Percentiles rank a stretch among this genome's conserved stretches.
Conservation (phyloP, 2,888 invertebrate species). For the Acronicta leporina region DNA sequence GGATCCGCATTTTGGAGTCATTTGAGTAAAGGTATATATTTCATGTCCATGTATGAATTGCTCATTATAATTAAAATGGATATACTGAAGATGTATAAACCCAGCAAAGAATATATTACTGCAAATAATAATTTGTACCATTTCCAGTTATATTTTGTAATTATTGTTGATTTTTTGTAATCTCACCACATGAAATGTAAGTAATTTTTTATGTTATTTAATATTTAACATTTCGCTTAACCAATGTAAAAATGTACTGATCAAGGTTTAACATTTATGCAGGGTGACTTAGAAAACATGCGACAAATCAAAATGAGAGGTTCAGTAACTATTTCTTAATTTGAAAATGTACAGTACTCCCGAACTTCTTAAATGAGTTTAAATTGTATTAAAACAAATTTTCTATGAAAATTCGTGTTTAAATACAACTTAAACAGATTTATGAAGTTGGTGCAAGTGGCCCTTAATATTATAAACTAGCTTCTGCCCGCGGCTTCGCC, state of each 20-base stretch:
- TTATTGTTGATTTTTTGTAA: constrained; percentile 65
- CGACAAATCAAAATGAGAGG: too few relatives aligned
- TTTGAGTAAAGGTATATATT: constrained; percentile 29
- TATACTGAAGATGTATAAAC: constrained; percentile 32
- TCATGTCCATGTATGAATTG: constrained; percentile 47
- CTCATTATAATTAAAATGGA: constrained; percentile 42
- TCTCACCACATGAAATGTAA: constrained; percentile 61
- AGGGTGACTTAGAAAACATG: too few relatives aligned
- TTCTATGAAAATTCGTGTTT: too few relatives aligned
- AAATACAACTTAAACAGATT: too few relatives aligned
- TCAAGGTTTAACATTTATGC: constrained; percentile 62
- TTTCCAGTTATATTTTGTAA: constrained; percentile 51
- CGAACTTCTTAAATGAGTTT: too few relatives aligned
- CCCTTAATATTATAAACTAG: too few relatives aligned
- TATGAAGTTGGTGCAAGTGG: too few relatives aligned
- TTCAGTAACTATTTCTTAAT: too few relatives aligned
- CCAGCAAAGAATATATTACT: constrained; percentile 44
- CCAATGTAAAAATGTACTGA: constrained; percentile 65
- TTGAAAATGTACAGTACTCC: too few relatives aligned
- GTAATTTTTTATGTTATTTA: constrained; percentile 69
- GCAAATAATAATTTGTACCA: constrained; percentile 45
- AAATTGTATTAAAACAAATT: too few relatives aligned
- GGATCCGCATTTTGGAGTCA: constrained; percentile 37
- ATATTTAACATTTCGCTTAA: constrained; percentile 67
- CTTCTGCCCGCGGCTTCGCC: too few relatives aligned